These are phyloP conservation scores for Peromyscus eremicus DNA, from an alignment of 2,797 vertebrate species.

Conservation along the genomic window DNA sequence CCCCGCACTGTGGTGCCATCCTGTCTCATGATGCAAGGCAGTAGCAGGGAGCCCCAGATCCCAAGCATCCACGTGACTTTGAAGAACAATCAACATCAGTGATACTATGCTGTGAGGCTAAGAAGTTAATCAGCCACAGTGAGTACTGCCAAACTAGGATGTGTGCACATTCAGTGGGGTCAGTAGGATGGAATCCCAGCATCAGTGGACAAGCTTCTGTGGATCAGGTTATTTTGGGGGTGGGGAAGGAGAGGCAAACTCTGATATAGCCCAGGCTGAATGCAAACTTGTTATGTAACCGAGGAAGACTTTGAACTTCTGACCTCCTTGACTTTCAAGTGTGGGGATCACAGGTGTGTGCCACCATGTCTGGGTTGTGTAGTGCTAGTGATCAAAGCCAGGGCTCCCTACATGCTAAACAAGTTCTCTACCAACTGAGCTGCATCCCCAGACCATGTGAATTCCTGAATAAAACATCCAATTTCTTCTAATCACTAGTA, in stretches of 20 bases:
- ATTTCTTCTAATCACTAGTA: neutral
- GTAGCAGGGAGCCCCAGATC: neutral
- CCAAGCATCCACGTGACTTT: no score
- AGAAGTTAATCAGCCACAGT: no score
- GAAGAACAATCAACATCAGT: neutral
- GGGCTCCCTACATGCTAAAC: neutral
- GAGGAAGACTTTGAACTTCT: neutral
- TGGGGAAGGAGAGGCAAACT: neutral
- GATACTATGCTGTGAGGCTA: neutral
- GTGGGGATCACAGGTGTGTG: neutral
- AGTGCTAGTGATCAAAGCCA: no score
- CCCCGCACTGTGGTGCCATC: neutral
- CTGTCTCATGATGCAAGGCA: neutral
- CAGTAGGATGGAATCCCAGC: no score
- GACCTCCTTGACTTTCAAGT: neutral
- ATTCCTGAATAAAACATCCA: conserved; percentile 13
- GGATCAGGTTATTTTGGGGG: neutral
- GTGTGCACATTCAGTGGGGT: neutral
- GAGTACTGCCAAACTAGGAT: neutral
- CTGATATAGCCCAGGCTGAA: neutral
- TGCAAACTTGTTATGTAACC: neutral
- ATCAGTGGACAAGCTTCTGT: neutral
- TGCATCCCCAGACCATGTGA: neutral
- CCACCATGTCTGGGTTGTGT: neutral
- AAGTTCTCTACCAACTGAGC: neutral